These are phyloP conservation scores for Lordiphosa clarofinis DNA, from an alignment of 1,140 invertebrate species.

Conservation along the genomic window DNA sequence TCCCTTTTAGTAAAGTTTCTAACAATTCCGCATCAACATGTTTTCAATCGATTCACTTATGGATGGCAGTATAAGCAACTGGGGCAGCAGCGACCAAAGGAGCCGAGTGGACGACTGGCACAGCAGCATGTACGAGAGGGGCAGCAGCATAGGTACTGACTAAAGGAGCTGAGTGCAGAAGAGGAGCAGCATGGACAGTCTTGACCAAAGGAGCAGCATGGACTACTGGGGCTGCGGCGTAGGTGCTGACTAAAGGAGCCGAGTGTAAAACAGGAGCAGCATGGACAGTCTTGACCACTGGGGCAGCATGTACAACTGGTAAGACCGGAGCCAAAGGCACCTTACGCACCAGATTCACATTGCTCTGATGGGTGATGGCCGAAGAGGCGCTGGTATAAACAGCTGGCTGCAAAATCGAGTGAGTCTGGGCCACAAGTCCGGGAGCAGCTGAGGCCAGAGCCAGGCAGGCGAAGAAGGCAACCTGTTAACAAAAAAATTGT, in stretches of 20 bases:
- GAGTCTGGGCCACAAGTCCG: conserved; percentile 61
- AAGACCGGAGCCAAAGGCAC: conserved; percentile 53
- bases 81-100: conserved; percentile 45
- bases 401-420: conserved; percentile 63
- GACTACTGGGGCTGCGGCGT: conserved; percentile 50
- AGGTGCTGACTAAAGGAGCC: not conserved
- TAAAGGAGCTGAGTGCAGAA: conserved; percentile 2
- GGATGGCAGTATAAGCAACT: conserved; percentile 52
- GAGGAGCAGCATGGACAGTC: conserved; percentile 23
- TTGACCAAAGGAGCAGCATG: conserved; percentile 69
- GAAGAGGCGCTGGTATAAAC: conserved; percentile 71
- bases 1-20: not conserved
- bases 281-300: conserved; percentile 54
- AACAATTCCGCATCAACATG: conserved; percentile 9
- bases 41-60: conserved; percentile 49
- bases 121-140: conserved; percentile 34
- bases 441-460: conserved; percentile 66
- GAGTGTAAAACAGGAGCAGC: conserved; percentile 27
- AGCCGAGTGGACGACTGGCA: conserved; percentile 40
- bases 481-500: conserved; percentile 18
- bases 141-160: conserved; percentile 2
- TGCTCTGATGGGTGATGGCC: conserved; percentile 81
- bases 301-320: conserved; percentile 42
- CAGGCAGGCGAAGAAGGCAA: conserved; percentile 64
- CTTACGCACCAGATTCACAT: conserved; percentile 65